phyloP scores from a whole-genome alignment of 2,888 invertebrate species.

The Coecobrya sp. region DNA sequence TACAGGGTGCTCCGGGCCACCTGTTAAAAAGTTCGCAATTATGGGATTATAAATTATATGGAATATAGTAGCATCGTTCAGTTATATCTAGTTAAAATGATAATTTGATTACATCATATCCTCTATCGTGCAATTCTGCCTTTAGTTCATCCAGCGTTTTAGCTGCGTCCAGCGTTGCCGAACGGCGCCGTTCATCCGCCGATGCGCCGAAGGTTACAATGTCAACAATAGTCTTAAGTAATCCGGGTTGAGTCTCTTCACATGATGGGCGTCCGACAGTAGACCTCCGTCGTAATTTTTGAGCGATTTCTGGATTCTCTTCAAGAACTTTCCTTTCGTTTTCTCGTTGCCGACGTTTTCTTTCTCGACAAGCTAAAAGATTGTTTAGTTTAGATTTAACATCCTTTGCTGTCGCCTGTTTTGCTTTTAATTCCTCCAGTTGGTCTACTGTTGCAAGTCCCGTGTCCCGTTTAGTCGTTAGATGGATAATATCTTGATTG shows the following conservation, averaged over 20 bases:
- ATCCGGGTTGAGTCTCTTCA: conserved; percentile 86
- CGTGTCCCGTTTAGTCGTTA: not conserved
- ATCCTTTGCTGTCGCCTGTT: too few species aligned
- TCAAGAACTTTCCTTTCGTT: not conserved
- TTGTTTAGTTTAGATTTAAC: not conserved
- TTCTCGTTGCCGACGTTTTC: not conserved
- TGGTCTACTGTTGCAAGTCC: not conserved
- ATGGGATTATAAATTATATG: not conserved
- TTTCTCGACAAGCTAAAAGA: not conserved
- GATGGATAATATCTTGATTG: not conserved
- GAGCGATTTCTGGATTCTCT: not conserved
- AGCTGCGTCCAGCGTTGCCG: conserved; percentile 42
- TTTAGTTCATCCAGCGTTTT: conserved; percentile 66
- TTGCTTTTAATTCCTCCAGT: not conserved
- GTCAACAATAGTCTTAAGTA: conserved; percentile 87
- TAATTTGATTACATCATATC: too few species aligned
- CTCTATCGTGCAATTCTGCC: not conserved
- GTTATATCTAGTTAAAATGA: too few species aligned
- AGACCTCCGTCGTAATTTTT: not conserved
- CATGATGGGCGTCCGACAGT: conserved; percentile 35
- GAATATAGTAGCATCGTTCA: too few species aligned
- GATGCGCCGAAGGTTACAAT: conserved; percentile 87
- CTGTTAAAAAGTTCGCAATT: not conserved
- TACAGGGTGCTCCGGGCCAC: not conserved
- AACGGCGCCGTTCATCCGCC: conserved; percentile 66